Conservation (phyloP, 2,113 vertebrate species). For the Tragulus kanchil region DNA sequence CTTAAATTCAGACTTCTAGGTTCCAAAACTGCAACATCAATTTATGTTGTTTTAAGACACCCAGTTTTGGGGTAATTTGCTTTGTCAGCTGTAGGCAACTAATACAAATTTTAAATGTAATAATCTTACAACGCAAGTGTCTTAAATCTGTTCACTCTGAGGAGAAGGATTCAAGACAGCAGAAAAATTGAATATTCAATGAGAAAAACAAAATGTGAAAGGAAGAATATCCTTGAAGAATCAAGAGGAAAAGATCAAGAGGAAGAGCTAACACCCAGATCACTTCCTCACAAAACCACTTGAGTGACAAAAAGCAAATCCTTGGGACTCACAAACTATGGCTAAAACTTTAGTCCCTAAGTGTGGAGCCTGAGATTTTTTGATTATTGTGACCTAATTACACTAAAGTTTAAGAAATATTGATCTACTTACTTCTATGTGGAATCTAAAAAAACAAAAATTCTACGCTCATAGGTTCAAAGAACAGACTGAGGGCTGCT, state of each 20-base stretch:
- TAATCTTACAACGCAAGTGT: background rate
- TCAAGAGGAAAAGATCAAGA: background rate
- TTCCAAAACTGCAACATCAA: background rate
- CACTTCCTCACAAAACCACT: background rate
- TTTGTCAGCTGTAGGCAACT: background rate
- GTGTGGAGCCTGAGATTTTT: background rate
- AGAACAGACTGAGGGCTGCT: background rate
- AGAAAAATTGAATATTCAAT: background rate
- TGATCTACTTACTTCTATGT: background rate
- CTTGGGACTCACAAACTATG: background rate
- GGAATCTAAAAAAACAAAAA: background rate
- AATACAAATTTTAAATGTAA: background rate
- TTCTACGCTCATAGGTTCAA: background rate
- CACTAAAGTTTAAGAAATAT: slow-evolving; percentile 11
- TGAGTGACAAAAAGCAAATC: background rate
- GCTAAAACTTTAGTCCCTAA: background rate
- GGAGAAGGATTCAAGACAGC: background rate
- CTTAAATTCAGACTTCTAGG: background rate
- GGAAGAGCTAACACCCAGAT: background rate
- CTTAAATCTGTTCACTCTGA: background rate
- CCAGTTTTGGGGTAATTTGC: background rate
- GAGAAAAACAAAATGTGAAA: background rate
- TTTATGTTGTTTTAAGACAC: background rate
- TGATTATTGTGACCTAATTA: background rate
- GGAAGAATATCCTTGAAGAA: background rate